Base-by-base conservation (phyloP, 1,140 invertebrate species). In the Mamestra configurata region DNA sequence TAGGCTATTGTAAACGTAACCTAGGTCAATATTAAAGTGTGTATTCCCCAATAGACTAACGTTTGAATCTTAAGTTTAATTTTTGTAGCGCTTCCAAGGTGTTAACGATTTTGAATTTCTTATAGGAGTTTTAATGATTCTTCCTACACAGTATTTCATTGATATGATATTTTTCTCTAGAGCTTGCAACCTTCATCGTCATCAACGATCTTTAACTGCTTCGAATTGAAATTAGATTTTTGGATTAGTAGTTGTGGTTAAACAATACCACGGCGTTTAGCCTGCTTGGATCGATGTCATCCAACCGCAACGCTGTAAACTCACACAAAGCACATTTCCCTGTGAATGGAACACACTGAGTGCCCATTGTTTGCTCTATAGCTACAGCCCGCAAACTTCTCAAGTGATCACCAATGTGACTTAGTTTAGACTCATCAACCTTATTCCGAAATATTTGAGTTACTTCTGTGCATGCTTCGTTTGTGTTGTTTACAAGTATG, bases 261-360 rank as follows among this genome's bases (percentile, higher is more conserved):
- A 59, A 59, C 55, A 59, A 59, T 11, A 20, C 18, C 7, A 31
- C 7, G 15, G 51, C 53, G 40, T 61, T n/a, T n/a, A 37, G 59
- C 37, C 18, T 70, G 10, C 37, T 31, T 18, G 40, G 22, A 27
- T 53, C 46, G 61, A 64, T 77, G 53, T 57, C 31, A 43, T 57
- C 59, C 64, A 53, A 70, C 49, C 77, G 51, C 51, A 13, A 27
- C 37, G 64, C 15, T 66, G 11, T 43, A 22, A 22, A 46, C 35
- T 66, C 75, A 55, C 77, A 78, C 77, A 24, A 43, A 53, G 35
- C 46, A 66, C 77, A 66, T 71, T 77, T 49, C 64, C 77, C 43
- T 70, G 61, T 57, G 76, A 78, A 78, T 78, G 18, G 55, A 66
- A 46, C 35, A 27, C 27, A 43, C 37, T 43, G 51, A 59, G 1